Conservation (phyloP, 2,797 vertebrate genomes). For the Mormyrops boulengeri region DNA sequence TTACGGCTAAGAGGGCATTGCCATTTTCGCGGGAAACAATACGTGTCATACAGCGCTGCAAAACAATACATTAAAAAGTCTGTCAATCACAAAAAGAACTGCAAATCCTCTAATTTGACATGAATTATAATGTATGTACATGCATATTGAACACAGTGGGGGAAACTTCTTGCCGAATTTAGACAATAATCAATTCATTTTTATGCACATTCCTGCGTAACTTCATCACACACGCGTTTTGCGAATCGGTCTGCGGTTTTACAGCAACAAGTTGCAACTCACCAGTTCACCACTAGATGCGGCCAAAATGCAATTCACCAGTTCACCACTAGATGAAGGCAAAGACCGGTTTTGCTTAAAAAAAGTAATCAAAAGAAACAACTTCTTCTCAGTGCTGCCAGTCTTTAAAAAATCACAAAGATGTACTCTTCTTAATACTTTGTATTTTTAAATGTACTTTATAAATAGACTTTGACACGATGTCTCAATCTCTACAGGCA, state of each 20-base stretch:
- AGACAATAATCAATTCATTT: background rate
- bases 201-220: background rate
- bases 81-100: background rate
- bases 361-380: background rate
- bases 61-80: background rate
- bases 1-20: background rate
- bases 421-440: background rate
- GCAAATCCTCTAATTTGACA: background rate
- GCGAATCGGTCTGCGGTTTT: background rate
- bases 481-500: background rate
- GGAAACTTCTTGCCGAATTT: background rate
- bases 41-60: background rate
- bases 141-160: background rate
- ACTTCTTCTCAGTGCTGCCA: background rate
- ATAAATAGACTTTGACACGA: background rate
- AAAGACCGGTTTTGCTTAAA: background rate
- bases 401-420: background rate
- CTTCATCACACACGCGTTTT: background rate
- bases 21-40: background rate
- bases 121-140: background rate
- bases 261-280: background rate
- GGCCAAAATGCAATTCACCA: background rate
- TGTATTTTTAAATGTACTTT: background rate
- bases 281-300: background rate
- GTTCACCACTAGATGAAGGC: conserved; percentile 11